These are phyloP conservation scores for Tympanuchus pallidicinctus DNA, from an alignment of 2,113 vertebrate genomes.

Conservation along the genomic window DNA sequence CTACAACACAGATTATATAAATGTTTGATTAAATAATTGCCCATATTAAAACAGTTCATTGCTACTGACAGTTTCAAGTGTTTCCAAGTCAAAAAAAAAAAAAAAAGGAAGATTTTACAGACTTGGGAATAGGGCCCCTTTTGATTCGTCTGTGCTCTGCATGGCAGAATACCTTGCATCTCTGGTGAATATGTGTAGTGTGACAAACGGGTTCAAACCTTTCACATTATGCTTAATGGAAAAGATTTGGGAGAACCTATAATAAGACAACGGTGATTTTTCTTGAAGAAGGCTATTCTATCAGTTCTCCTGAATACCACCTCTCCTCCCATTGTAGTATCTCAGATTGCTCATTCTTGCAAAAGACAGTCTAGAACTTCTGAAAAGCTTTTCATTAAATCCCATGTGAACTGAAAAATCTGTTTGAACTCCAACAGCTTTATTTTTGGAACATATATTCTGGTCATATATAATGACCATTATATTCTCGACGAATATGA, in stretches of 20 bases:
- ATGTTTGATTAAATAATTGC: not conserved
- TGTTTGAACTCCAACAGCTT: not conserved
- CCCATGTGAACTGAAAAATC: not conserved
- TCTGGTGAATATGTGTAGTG: not conserved
- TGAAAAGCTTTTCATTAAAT: not conserved
- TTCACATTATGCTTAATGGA: not conserved
- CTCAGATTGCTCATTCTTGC: not conserved
- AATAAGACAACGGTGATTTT: not conserved
- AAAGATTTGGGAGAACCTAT: not conserved
- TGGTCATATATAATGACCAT: not conserved
- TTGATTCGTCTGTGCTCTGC: not conserved
- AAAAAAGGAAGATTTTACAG: rapidly evolving
- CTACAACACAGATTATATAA: not conserved
- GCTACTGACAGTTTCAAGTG: not conserved
- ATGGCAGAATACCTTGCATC: not conserved
- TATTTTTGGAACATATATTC: not conserved
- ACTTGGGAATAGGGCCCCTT: not conserved
- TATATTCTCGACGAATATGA: not conserved
- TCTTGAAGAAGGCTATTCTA: not conserved
- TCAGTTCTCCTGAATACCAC: not conserved
- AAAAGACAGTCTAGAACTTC: not conserved
- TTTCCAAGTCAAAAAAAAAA: not conserved
- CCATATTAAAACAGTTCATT: not conserved
- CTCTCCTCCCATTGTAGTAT: not conserved
- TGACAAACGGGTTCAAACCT: not conserved